phyloP scores from a whole-genome alignment of 2,113 vertebrate genomes.

The Pristiophorus japonicus region DNA sequence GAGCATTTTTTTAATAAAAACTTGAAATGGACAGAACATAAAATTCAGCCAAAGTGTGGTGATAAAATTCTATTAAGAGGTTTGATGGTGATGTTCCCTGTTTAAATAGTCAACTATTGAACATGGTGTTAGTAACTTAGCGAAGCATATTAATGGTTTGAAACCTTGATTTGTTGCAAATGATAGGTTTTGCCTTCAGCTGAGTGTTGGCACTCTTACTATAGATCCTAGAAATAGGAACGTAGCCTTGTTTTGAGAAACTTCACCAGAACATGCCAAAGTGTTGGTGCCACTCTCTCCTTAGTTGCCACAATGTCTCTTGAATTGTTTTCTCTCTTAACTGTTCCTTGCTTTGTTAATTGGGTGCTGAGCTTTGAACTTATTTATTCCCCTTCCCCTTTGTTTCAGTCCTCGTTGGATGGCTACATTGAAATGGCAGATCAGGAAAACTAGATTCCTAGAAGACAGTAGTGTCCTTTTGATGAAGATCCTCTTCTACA shows the following conservation, averaged over 20 bases:
- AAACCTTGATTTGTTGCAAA: neutral
- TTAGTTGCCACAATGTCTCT: neutral
- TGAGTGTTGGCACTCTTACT: too few relatives aligned
- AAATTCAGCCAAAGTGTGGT: too few relatives aligned
- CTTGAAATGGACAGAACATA: neutral
- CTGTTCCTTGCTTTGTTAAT: neutral
- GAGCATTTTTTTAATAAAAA: neutral
- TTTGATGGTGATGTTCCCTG: neutral
- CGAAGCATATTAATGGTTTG: neutral
- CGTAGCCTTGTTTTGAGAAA: neutral
- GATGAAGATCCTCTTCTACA: neutral
- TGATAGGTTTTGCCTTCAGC: neutral
- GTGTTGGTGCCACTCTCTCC: neutral
- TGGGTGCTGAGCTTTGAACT: neutral
- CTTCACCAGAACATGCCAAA: neutral
- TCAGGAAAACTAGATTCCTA: neutral
- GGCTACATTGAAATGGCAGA: slow-evolving; percentile 4
- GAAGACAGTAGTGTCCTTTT: neutral
- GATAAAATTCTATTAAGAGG: too few relatives aligned
- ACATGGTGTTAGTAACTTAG: neutral
- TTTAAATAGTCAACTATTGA: neutral
- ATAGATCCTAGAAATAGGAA: too few relatives aligned
- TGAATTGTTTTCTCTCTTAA: neutral
- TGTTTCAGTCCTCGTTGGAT: neutral
- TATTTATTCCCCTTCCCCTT: neutral